Percentiles rank a stretch among this genome's conserved stretches.
Evolutionary conservation across 2,888 invertebrate genomes (phyloP).

Genomic region (Abscondita cerata): DNA sequence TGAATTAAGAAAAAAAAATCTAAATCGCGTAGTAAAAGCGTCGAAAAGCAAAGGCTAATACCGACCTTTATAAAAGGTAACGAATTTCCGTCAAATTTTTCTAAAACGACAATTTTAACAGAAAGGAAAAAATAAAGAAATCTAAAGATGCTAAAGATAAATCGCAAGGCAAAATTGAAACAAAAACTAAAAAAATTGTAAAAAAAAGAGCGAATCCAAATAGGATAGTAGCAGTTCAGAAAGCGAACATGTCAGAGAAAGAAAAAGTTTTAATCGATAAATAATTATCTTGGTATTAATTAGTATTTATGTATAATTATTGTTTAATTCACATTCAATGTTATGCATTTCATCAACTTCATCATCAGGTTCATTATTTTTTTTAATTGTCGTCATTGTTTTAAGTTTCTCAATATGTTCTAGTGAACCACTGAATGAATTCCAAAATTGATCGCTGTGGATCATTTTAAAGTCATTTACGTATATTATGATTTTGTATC

Average conservation of each 20-base stretch:
- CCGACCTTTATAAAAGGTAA: slow-evolving; percentile 79
- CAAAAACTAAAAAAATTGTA: slow-evolving; percentile 51
- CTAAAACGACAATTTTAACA: slow-evolving; percentile 45
- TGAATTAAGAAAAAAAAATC: slow-evolving; percentile 50
- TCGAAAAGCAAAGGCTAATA: slow-evolving; percentile 49
- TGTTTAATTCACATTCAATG: no score
- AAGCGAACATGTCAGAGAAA: slow-evolving; percentile 52
- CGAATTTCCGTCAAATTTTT: slow-evolving; percentile 64
- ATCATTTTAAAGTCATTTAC: no score
- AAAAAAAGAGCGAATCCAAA: slow-evolving; percentile 57
- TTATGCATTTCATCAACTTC: no score
- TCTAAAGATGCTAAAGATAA: slow-evolving; percentile 53
- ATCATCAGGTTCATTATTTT: no score
- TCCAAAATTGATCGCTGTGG: no score
- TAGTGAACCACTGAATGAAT: no score
- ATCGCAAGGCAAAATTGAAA: slow-evolving; percentile 39
- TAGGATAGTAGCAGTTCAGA: slow-evolving; percentile 56
- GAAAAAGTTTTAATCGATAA: slow-evolving; percentile 51
- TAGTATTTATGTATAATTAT: no score
- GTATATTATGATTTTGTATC: no score
- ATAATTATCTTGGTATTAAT: no score
- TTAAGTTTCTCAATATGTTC: no score
- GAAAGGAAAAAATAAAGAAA: slow-evolving; percentile 55
- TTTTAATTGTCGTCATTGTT: no score
- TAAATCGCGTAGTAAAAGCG: slow-evolving; percentile 55